These are phyloP conservation scores for Mobula birostris DNA, from an alignment of 2,113 vertebrate species.

Conservation along the genomic window DNA sequence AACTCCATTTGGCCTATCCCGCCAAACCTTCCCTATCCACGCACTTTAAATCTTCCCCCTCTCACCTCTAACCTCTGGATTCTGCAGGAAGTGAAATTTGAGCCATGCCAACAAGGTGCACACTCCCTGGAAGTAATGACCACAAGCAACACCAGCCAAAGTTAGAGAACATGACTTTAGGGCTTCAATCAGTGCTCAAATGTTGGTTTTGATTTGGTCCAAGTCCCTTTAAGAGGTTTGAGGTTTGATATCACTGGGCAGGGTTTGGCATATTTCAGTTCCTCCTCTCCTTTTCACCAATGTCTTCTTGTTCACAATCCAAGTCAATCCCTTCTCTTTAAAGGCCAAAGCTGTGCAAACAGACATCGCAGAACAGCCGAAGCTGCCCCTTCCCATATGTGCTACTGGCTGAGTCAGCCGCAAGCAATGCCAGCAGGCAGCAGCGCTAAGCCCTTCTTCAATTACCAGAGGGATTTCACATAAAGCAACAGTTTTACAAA, in stretches of 20 bases:
- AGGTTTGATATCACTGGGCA: background rate
- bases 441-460: constrained; percentile 14
- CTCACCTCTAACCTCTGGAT: too few relatives aligned
- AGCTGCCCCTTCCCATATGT: constrained; percentile 15
- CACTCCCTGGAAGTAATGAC: background rate
- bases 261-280: background rate
- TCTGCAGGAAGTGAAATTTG: background rate
- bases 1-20: too few relatives aligned
- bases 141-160: background rate
- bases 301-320: background rate
- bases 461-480: background rate
- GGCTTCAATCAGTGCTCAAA: background rate
- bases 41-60: too few relatives aligned
- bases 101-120: background rate
- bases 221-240: constrained; percentile 8
- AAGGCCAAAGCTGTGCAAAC: constrained; percentile 11
- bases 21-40: too few relatives aligned
- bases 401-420: background rate
- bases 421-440: background rate
- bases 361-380: constrained; percentile 19
- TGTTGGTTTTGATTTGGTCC: background rate
- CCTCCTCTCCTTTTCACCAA: background rate
- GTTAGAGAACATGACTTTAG: background rate
- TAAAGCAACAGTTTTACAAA: background rate
- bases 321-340: constrained; percentile 27